Evolutionary conservation across 1,140 invertebrate genomes (phyloP), one percentile per base, ranked within the genome.

Genomic region (Heliconius himera): DNA sequence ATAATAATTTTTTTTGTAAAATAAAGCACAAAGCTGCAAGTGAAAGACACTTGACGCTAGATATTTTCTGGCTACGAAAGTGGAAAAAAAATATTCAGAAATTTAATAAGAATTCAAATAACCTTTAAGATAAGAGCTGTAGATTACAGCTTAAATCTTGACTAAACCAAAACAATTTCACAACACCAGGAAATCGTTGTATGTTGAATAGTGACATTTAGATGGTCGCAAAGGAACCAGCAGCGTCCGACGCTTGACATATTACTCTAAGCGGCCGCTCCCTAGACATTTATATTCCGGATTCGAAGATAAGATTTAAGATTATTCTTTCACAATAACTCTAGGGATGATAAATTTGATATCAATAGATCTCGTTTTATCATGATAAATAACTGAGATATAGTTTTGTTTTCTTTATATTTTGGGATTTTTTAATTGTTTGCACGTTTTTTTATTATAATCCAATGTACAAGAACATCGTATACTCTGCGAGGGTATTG

Each of bases 251-350:
- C 83, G 74, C 72, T 85, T 92, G 90, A 91, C 90, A 91, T 93
- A 91, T 92, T 91, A 86, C 88, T 86, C 79, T 81, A 84, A 91
- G 83, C 85, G 85, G 81, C 82, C 83, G 72, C 73, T 73, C 74
- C 85, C 87, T 84, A 82, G 49, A 85, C 90, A 90, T 93, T 93
- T 91, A 89, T 92, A 93, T 92, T 91, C 90, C 82, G 80, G 73
- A 22, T 82, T 75, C 87, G 87, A 85, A 85, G 84, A 84, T 81
- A 77, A 87, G 91, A 91, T 90, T 87, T 83, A 81, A 87, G 90
- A 91, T 93, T 91, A 91, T 91, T 89, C 88, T 85, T 93, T 91
- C 91, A 90, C 88, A 90, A 90, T 90, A 90, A 91, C 90, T 87
- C 84, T 84, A 83, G 82, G 87, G 83, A 88, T 89, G 89, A 88